These are phyloP conservation scores for Streblospio benedicti DNA, from an alignment of 1,140 invertebrate genomes.

Conservation along the genomic window DNA sequence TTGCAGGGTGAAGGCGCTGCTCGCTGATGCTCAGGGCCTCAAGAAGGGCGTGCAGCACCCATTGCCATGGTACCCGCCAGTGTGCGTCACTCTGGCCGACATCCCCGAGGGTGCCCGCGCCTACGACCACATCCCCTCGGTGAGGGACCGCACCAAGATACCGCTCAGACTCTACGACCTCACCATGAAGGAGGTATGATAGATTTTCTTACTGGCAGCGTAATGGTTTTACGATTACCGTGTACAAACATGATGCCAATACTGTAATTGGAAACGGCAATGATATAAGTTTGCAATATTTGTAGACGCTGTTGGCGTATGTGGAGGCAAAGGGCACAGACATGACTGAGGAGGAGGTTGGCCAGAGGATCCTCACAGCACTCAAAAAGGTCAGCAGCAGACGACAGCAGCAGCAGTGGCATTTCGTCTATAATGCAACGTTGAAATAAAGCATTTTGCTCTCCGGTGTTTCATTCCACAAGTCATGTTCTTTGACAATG, in stretches of 20 bases:
- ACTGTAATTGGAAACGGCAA: too few species aligned
- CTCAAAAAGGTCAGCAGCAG: constrained; percentile 55
- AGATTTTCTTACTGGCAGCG: too few species aligned
- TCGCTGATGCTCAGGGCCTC: constrained; percentile 56
- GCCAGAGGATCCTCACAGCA: constrained; percentile 63
- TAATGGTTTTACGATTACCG: background rate
- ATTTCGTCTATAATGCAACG: too few species aligned
- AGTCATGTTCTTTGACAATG: too few species aligned
- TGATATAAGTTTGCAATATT: too few species aligned
- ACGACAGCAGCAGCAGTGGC: too few species aligned
- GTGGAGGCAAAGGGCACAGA: constrained; percentile 27
- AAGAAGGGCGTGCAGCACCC: constrained; percentile 55
- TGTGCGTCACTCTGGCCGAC: constrained; percentile 51
- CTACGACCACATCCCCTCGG: constrained; percentile 44
- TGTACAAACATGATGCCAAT: background rate
- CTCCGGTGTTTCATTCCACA: too few species aligned
- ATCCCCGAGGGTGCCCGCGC: constrained; percentile 35
- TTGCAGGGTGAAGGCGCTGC: constrained; percentile 42
- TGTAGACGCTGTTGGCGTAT: background rate
- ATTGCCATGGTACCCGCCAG: constrained; percentile 66
- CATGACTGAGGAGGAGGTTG: constrained; percentile 60
- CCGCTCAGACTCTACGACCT: constrained; percentile 41
- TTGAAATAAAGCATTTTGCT: too few species aligned
- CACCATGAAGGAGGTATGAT: constrained; percentile 38
- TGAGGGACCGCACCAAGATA: constrained; percentile 43